These are phyloP conservation scores for Uromys caudimaculatus DNA, from an alignment of 2,797 vertebrate species.

Conservation along the genomic window DNA sequence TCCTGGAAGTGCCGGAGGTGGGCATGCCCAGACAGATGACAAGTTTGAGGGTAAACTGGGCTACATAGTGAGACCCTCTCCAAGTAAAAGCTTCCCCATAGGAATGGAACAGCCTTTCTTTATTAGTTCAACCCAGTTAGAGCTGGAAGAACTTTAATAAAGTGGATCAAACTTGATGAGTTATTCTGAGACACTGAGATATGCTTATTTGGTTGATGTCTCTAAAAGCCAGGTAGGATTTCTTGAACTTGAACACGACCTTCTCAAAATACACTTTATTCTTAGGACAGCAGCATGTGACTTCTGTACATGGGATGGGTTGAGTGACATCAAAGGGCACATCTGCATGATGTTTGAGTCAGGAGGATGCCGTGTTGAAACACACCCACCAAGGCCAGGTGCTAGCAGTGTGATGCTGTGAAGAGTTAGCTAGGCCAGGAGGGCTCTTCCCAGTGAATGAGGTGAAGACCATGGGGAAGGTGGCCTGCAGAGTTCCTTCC, in stretches of 20 bases:
- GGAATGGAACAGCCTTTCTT: constrained; percentile 16
- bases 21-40: not conserved
- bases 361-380: not conserved
- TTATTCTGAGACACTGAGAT: constrained; percentile 4
- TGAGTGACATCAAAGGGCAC: not conserved
- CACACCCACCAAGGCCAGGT: not conserved
- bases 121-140: constrained; percentile 16
- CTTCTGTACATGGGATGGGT: not conserved
- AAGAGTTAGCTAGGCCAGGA: not conserved
- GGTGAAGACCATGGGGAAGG: not conserved
- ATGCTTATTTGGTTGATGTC: not conserved
- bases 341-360: not conserved
- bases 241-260: not conserved
- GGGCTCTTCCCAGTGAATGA: not conserved
- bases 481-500: not conserved
- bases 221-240: constrained; percentile 8
- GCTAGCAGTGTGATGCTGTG: not conserved
- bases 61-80: not conserved
- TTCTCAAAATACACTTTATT: not conserved
- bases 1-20: not conserved
- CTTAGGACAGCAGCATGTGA: not conserved
- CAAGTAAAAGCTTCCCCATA: not conserved
- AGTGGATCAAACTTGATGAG: not conserved
- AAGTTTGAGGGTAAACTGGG: not conserved
- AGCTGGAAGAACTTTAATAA: not conserved